Evolutionary conservation across 2,888 invertebrate species (phyloP).

Genomic region (Brachylomia viminalis): DNA sequence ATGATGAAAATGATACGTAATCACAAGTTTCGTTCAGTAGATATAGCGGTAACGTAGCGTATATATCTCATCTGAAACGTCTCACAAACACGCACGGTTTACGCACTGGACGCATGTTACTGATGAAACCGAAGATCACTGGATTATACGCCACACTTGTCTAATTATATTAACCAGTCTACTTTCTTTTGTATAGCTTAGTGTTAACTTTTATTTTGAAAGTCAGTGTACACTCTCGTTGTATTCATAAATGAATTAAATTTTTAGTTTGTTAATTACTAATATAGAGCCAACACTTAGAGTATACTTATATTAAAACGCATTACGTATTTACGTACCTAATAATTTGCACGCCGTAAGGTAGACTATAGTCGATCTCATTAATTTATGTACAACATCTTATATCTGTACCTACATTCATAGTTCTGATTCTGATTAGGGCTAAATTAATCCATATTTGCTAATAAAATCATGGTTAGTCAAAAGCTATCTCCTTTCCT

Average conservation of each 20-base stretch:
- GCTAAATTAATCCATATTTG: background rate
- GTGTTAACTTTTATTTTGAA: constrained; percentile 17
- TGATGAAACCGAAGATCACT: constrained; percentile 65
- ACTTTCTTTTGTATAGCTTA: constrained; percentile 54
- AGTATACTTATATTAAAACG: no score
- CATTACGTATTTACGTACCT: no score
- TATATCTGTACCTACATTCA: no score
- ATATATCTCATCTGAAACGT: constrained; percentile 43
- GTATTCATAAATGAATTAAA: constrained; percentile 6
- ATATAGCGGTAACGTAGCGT: constrained; percentile 41
- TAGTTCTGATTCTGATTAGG: no score
- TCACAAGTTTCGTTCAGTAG: constrained; percentile 26
- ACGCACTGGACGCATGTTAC: constrained; percentile 56
- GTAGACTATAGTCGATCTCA: no score
- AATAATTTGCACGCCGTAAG: no score
- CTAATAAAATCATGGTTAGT: background rate
- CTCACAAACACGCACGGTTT: constrained; percentile 50
- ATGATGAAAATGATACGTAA: constrained; percentile 21
- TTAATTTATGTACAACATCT: no score
- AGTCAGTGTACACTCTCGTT: constrained; percentile 18
- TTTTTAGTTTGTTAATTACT: constrained; percentile 27
- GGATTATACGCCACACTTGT: constrained; percentile 60
- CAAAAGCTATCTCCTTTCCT: background rate
- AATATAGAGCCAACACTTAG: no score
- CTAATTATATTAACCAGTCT: constrained; percentile 58